Evolutionary conservation across 2,797 vertebrate species (phyloP).

Genomic region (Pelobates cultripes): DNA sequence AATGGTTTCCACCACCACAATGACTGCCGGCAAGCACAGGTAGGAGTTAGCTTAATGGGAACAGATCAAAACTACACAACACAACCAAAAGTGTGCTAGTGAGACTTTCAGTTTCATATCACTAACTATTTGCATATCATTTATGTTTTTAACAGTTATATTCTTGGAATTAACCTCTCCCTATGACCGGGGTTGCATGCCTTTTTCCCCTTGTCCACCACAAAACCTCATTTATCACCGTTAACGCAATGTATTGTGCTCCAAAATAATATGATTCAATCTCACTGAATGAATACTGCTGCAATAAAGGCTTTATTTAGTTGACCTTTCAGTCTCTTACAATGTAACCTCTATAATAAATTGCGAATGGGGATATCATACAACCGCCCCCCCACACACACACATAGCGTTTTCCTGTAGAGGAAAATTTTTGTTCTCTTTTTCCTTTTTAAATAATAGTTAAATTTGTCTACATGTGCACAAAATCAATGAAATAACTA

Average conservation of each 20-base stretch:
- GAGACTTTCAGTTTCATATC: not conserved
- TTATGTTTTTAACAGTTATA: not conserved
- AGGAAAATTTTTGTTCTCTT: too few relatives aligned
- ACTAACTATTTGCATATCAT: not conserved
- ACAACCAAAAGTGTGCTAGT: not conserved
- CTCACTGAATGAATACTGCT: not conserved
- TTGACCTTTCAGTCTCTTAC: not conserved
- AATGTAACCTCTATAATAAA: too few relatives aligned
- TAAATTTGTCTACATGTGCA: too few relatives aligned
- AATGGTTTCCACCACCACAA: too few relatives aligned
- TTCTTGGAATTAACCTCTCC: constrained; percentile 1
- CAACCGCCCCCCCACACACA: too few relatives aligned
- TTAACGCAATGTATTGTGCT: not conserved
- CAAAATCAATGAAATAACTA: too few relatives aligned
- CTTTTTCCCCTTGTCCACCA: not conserved
- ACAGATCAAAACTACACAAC: not conserved
- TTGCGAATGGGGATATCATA: too few relatives aligned
- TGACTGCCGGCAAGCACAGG: too few relatives aligned
- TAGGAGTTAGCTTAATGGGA: too few relatives aligned
- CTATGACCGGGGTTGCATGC: not conserved
- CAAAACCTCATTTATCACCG: not conserved
- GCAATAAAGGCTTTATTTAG: not conserved
- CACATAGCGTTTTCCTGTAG: too few relatives aligned
- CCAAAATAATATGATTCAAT: not conserved
- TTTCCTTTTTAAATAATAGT: too few relatives aligned